Evolutionary conservation across 2,797 vertebrate genomes (phyloP), one percentile per base, ranked within the genome.

Genomic region (Betta splendens): DNA sequence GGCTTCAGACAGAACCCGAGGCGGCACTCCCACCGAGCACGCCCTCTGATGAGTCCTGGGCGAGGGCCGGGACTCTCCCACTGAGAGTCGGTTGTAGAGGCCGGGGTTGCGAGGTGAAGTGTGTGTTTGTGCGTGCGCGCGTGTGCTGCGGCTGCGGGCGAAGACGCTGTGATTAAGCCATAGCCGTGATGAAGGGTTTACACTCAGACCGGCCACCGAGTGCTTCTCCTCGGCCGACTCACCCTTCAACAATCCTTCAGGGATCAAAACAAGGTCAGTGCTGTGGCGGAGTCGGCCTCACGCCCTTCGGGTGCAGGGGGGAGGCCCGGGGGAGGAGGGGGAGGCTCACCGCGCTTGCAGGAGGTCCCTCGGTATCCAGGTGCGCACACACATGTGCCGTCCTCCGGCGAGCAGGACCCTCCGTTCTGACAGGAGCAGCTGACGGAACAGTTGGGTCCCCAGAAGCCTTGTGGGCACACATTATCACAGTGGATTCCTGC

Each of bases 401-500:
- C 96, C 83, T 97, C 94, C 0, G 97, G 95, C 26, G 95, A 95
- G 81, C 98, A 99, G 75, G 96, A 98, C 0, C 96, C 98, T 0
- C 96, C 96, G 0, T 99, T 99, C 84, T 98, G 95, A 31, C 97
- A 99, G 84, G 90, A 95, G 76, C 98, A 99, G 85, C 94, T 93
- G 88, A 96, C 89, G 3, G 98, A 98, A 88, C 98, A 99, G 92
- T 98, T 98, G 64, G 95, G 94, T 40, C 98, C 98, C 98, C 98
- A 99, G 85, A 91, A 95, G 50, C 95, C 96, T 42, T 94, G 94
- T 6, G 83, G 85, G 63, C 98, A 99, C 1, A 91, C 87, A 36
- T 92, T 98, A 83, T 99, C 96, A 59, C 98, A 99, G 85, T 92
- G 97, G 90, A 98, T 91, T 71, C 98, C 97, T 99, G 60, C 66